Conservation (phyloP, 2,888 invertebrate species). For the Perizoma affinitatum region DNA sequence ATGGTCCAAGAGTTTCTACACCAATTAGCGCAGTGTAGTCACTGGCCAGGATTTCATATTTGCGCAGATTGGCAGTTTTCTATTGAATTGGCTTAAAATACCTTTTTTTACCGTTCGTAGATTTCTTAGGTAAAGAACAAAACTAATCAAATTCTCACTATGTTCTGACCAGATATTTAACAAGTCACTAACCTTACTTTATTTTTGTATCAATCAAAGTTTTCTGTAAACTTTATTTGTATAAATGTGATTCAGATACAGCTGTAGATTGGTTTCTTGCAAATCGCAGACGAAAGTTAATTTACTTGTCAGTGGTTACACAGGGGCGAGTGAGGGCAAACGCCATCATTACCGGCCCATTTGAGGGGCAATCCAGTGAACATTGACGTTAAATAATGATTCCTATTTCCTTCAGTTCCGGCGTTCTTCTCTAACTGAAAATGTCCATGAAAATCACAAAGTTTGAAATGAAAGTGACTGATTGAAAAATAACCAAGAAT, state of each 20-base stretch:
- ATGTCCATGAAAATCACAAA: conserved; percentile 16
- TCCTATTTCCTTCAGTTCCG: conserved; percentile 67
- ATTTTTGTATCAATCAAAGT: conserved; percentile 1
- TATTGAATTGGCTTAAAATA: no score
- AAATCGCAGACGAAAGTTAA: conserved; percentile 46
- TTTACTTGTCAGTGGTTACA: conserved; percentile 48
- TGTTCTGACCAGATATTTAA: no score
- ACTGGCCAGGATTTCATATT: no score
- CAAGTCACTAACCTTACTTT: not conserved
- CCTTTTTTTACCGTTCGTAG: no score
- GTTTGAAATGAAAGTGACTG: conserved; percentile 9
- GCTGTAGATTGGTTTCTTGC: conserved; percentile 34
- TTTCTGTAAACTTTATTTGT: not conserved
- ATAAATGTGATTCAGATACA: conserved; percentile 20
- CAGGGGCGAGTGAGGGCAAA: conserved; percentile 41
- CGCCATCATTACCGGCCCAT: conserved; percentile 77
- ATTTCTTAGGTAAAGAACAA: no score
- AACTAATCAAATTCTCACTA: no score
- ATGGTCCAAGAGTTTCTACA: no score
- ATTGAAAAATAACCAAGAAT: no score
- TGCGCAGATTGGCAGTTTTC: no score
- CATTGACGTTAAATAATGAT: conserved; percentile 80
- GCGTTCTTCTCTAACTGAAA: conserved; percentile 36
- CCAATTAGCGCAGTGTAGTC: no score
- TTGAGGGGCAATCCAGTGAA: conserved; percentile 72